Percentiles rank a stretch among this genome's conserved stretches.
These are phyloP conservation scores for Probaryconus sp. DNA, from an alignment of 1,140 invertebrate genomes.

Conservation along the genomic window DNA sequence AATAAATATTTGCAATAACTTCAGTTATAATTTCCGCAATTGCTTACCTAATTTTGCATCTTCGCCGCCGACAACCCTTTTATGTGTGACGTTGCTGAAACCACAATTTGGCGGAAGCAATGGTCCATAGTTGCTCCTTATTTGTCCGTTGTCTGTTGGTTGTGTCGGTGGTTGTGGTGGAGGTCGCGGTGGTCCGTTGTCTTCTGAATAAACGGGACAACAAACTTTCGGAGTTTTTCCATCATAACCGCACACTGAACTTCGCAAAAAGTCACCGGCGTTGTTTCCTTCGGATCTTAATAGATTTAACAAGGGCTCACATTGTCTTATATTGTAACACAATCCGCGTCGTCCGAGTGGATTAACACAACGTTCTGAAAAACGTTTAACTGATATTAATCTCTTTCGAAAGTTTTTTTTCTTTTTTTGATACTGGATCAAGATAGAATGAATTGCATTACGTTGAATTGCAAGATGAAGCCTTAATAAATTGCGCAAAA, in stretches of 20 bases:
- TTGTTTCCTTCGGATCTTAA: constrained; percentile 62
- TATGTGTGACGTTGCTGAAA: constrained; percentile 53
- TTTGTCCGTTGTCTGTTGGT: background rate
- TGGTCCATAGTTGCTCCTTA: constrained; percentile 18
- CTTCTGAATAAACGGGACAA: constrained; percentile 65
- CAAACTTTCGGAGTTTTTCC: constrained; percentile 78
- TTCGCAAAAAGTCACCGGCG: constrained; percentile 73
- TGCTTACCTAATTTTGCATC: constrained; percentile 64
- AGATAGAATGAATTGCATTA: no score
- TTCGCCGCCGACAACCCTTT: constrained; percentile 63
- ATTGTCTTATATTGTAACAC: constrained; percentile 73
- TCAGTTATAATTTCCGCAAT: no score
- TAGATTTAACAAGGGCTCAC: constrained; percentile 73
- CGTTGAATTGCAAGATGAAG: no score
- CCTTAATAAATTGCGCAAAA: no score
- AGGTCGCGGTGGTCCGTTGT: constrained; percentile 6
- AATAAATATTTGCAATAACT: no score
- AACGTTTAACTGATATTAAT: no score
- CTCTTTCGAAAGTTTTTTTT: no score
- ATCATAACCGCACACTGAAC: constrained; percentile 79
- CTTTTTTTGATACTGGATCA: no score
- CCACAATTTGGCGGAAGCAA: constrained; percentile 66
- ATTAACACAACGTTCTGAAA: constrained; percentile 24
- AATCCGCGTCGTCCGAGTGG: constrained; percentile 18
- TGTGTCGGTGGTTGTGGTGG: background rate